A percentile compares a stretch with the other conserved stretches of the same genome.
phyloP scores from a whole-genome alignment of 2,113 vertebrate species.

The Pogonocichla stellata region DNA sequence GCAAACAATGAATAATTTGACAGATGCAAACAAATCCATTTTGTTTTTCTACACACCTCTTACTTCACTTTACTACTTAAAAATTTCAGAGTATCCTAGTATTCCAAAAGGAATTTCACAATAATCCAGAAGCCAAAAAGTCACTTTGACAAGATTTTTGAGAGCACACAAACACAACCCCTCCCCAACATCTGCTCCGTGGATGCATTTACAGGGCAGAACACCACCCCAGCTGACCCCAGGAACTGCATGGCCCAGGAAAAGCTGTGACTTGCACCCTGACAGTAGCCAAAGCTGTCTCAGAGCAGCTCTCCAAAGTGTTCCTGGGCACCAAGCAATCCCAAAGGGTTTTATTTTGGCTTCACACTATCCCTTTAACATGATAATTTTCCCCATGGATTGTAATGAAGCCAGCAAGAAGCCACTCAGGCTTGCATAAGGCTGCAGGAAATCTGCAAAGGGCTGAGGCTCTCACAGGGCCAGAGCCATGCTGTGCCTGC shows the following conservation, averaged over 20 bases:
- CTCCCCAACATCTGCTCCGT: accelerated
- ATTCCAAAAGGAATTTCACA: neutral
- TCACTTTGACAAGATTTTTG: neutral
- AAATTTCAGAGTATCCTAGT: neutral
- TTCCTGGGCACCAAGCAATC: neutral
- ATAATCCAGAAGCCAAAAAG: neutral
- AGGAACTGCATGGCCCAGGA: accelerated
- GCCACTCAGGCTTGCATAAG: neutral
- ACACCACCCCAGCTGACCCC: neutral
- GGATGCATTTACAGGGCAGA: neutral
- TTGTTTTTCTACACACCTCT: accelerated
- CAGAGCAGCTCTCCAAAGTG: neutral
- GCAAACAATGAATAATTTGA: neutral
- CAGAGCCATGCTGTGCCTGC: accelerated
- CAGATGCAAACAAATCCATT: neutral
- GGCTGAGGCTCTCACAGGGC: neutral
- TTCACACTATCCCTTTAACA: neutral
- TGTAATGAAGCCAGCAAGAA: neutral
- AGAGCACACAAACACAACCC: neutral
- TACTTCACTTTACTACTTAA: neutral
- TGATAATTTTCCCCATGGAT: accelerated
- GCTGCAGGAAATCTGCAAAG: neutral
- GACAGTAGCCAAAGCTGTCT: neutral
- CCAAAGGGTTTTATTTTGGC: neutral
- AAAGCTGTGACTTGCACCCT: accelerated